Evolutionary conservation across 2,888 invertebrate species (phyloP), one percentile per base, ranked within the genome.

Genomic region (Axea sp.): DNA sequence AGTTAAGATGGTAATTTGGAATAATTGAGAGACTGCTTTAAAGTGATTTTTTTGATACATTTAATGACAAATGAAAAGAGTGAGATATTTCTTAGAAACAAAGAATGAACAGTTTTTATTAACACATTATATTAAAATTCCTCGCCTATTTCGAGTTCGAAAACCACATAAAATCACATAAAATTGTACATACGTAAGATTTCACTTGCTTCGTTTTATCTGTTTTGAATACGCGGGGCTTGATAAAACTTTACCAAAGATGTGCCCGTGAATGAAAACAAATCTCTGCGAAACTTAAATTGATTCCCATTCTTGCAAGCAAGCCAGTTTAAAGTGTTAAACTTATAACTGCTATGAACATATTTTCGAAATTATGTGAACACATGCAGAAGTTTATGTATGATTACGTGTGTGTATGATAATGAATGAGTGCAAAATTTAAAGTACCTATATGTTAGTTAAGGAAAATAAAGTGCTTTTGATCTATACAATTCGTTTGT

Each of bases 401-500:
- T 55, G 51, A 47, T 39, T 24, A 49, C 19, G 24, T 17, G 33
- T 53, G 39, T 51, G 49, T 9, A 28, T 43, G 39, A 30, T 19
- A 47, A 31, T 6, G 73, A 41, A 39, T 19, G 73, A 60, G 19
- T 65, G 65, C 9, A 53, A 47, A 30, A 62, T 55, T 67, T 73
- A 60, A 75, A 69, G 59, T 75, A 69, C 51, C 55, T 74, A 67
- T 68, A 76, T 76, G 74, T 76, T 64, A 71, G 72, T 68, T 72
- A 75, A 75, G 71, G 49, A 71, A 68, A 79, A 77, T 79, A 77
- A 77, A 79, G 67, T 77, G 75, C 76, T 79, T 79, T 76, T 77
- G 62, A 76, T 76, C 76, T 75, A 76, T 65, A 35, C 35, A 15
- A 19, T 14, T 30, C 5, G 5, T 14, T 39, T 24, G 19, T 17